Conservation (phyloP, 35 echinoderm and acorn worm species). For the Chiridota heheva region DNA sequence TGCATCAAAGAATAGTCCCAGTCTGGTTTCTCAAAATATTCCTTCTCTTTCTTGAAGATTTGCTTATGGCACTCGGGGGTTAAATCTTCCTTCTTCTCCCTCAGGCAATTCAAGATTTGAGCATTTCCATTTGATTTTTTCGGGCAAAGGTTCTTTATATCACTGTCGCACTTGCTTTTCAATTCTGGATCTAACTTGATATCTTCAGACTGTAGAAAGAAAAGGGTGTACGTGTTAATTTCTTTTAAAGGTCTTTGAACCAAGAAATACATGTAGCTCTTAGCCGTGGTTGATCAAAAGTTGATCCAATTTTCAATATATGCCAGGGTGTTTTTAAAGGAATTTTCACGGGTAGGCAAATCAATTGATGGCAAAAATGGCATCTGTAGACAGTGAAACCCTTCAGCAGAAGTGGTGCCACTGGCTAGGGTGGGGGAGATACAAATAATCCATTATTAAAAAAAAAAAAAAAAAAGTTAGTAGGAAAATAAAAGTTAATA, state of each 20-base stretch:
- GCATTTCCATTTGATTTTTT: constrained; percentile 47
- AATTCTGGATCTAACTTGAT: constrained; percentile 81
- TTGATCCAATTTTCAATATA: too few species aligned
- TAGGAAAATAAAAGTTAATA: too few species aligned
- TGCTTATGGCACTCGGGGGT: constrained; percentile 52
- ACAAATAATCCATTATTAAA: too few species aligned
- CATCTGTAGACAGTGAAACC: too few species aligned
- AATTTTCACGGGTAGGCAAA: too few species aligned
- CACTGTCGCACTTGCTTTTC: constrained; percentile 32
- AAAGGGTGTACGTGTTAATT: not conserved
- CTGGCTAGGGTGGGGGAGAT: too few species aligned
- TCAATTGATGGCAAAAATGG: too few species aligned
- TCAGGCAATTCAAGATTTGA: constrained; percentile 64
- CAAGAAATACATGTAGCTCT: too few species aligned
- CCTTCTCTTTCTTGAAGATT: constrained; percentile 80
- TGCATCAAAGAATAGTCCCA: constrained; percentile 85
- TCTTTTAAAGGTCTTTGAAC: not conserved
- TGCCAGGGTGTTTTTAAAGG: too few species aligned
- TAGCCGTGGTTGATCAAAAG: too few species aligned
- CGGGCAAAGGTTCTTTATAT: constrained; percentile 26
- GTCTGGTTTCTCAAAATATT: constrained; percentile 60
- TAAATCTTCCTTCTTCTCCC: constrained; percentile 58
- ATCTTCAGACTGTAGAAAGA: constrained; percentile 64
- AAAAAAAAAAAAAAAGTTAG: too few species aligned
- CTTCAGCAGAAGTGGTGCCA: too few species aligned